Base-by-base conservation (phyloP, 2,888 invertebrate genomes). In the Ypsolopha scabrella region DNA sequence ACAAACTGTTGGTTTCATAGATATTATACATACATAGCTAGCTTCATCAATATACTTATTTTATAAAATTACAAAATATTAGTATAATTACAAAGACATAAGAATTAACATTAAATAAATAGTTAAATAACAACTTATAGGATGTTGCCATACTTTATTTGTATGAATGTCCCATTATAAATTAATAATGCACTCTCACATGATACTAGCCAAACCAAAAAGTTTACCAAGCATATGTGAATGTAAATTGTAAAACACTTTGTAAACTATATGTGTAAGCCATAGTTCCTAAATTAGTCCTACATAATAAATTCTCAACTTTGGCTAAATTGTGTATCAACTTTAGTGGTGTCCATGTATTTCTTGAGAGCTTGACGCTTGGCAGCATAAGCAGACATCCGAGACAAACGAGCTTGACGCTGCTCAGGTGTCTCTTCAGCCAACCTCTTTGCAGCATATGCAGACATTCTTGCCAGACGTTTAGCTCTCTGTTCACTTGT, bases 321-420 rank as follows among this genome's bases (percentile, higher is more conserved):
- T 11, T 39, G 39, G 9, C 13, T 10, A 38, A 49, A 35, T 24
- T 24, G 24, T 24, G 24, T 2, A 24, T 24, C 24, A 4, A 24
- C 24, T 24, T 24, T 24, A 24, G 2, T 24, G 24, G 24, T 24
- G 4, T 54, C 45, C 10, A 54, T 44, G 7, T 13, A 36, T 55
- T 76, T 81, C 54, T 75, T 80, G 65, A 69, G 64, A 38, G 79
- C 75, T 41, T 80, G 79, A 54, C 85, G 68, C 51, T 62, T 70
- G 4, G 82, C 81, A 11, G 85, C 79, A 65, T 85, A 85, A 6
- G 80, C 80, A 14, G 85, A 81, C 83, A 86, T 85, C 52, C 80
- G 66, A 0, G 73, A 59, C 7, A 86, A 65, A 13, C 85, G 68
- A 0, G 68, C 66, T 53, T 67, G 64, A 47, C 86, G 63, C 58